Conservation (phyloP, 2,113 vertebrate species). For the Salminus brasiliensis region DNA sequence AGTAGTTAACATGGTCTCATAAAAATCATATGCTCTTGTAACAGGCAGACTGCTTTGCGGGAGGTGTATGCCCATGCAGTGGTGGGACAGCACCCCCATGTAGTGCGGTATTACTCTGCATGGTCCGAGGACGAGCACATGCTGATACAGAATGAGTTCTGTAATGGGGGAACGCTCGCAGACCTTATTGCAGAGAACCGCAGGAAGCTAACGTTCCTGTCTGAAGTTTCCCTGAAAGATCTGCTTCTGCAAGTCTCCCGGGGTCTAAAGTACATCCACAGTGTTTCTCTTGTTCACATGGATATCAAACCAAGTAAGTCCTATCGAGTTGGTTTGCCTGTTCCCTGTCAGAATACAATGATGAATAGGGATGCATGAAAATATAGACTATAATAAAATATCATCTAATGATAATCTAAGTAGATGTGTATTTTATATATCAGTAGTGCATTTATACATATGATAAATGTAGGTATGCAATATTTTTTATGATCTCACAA, state of each 20-base stretch:
- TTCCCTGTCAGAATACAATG: background rate
- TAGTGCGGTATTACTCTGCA: constrained; percentile 95
- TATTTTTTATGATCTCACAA: too few relatives aligned
- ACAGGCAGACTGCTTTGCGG: constrained; percentile 91
- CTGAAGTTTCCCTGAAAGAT: constrained; percentile 89
- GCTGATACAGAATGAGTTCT: constrained; percentile 99
- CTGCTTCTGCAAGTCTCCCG: constrained; percentile 90
- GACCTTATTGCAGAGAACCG: constrained; percentile 90
- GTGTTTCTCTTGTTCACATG: constrained; percentile 95
- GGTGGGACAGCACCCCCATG: constrained; percentile 93
- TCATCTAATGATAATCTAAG: too few relatives aligned
- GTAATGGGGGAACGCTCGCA: constrained; percentile 93
- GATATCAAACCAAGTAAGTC: constrained; percentile 98
- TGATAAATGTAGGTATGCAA: too few relatives aligned
- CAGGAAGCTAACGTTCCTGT: constrained; percentile 83
- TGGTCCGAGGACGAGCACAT: constrained; percentile 99
- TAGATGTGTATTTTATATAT: too few relatives aligned
- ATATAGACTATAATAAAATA: too few relatives aligned
- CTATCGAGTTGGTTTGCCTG: background rate
- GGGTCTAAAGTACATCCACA: constrained; percentile 95
- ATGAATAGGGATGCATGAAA: too few relatives aligned
- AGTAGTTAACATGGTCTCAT: too few relatives aligned
- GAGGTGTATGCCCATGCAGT: constrained; percentile 98
- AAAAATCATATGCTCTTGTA: too few relatives aligned
- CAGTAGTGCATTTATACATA: too few relatives aligned